These are phyloP conservation scores for Blastomussa wellsi DNA, from an alignment of 92 coral and sea anemone species.

Conservation along the genomic window DNA sequence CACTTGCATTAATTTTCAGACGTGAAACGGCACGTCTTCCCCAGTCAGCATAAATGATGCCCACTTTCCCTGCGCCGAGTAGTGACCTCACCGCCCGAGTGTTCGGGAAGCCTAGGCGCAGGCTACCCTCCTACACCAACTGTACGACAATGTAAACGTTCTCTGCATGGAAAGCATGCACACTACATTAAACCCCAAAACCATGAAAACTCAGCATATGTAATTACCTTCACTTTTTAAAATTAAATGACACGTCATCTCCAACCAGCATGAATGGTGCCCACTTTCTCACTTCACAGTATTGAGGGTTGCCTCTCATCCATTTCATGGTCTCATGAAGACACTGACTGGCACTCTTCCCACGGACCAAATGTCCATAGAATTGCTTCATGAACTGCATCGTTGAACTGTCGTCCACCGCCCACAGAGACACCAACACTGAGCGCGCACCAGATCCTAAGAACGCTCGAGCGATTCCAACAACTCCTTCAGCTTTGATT, in stretches of 20 bases:
- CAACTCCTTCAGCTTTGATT: constrained; percentile 31
- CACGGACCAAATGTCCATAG: constrained; percentile 1
- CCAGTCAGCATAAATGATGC: no score
- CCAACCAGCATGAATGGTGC: constrained; percentile 40
- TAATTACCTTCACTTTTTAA: neutral
- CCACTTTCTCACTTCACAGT: constrained; percentile 16
- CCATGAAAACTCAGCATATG: neutral
- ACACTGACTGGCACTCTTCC: constrained; percentile 18
- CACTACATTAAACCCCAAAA: no score
- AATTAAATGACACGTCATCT: constrained; percentile 30
- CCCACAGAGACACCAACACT: constrained; percentile 30
- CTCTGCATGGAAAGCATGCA: no score
- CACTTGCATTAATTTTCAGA: no score
- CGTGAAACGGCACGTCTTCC: no score
- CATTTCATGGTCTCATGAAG: constrained; percentile 23
- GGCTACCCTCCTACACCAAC: no score
- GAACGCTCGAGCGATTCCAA: constrained; percentile 24
- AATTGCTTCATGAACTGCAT: constrained; percentile 29
- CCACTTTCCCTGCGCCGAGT: no score
- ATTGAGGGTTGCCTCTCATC: constrained; percentile 1
- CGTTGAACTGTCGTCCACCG: constrained; percentile 18
- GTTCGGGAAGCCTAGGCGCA: no score
- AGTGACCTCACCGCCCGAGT: no score
- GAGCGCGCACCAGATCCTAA: constrained; percentile 28
- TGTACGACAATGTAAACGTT: no score